Conservation (phyloP, 2,797 vertebrate genomes). For the Mus caroli region DNA sequence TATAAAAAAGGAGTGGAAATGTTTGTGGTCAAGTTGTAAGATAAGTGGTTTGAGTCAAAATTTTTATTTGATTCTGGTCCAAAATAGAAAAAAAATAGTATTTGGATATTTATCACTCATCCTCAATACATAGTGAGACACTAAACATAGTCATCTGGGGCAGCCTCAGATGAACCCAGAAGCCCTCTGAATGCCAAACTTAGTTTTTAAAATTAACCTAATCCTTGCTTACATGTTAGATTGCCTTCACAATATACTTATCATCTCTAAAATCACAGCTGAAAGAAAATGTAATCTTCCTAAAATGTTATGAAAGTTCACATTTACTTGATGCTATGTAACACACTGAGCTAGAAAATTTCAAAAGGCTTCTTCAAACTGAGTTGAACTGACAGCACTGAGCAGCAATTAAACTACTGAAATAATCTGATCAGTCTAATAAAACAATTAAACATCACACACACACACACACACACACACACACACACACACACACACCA, state of each 20-base stretch:
- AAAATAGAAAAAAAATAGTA: background rate
- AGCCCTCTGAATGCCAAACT: background rate
- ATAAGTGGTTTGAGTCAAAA: background rate
- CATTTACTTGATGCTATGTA: background rate
- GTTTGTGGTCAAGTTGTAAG: background rate
- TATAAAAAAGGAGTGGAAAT: background rate
- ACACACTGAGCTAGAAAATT: background rate
- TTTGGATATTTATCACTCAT: background rate
- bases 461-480: background rate
- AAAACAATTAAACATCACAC: conserved; percentile 15
- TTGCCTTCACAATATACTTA: conserved; percentile 5
- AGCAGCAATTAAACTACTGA: background rate
- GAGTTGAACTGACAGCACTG: background rate
- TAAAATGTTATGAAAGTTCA: conserved; percentile 38
- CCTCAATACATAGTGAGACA: background rate
- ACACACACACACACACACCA: background rate
- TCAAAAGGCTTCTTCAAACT: background rate
- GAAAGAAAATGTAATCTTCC: background rate
- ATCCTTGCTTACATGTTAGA: background rate
- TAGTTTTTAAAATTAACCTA: conserved; percentile 23
- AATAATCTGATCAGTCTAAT: background rate
- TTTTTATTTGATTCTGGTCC: background rate
- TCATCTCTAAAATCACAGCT: conserved; percentile 35
- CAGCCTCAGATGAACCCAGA: conserved; percentile 11
- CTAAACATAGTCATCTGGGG: background rate